Percentiles rank a stretch among this genome's conserved stretches.
phyloP scores from a whole-genome alignment of 2,113 vertebrate species.

The Gasterosteus aculeatus region DNA sequence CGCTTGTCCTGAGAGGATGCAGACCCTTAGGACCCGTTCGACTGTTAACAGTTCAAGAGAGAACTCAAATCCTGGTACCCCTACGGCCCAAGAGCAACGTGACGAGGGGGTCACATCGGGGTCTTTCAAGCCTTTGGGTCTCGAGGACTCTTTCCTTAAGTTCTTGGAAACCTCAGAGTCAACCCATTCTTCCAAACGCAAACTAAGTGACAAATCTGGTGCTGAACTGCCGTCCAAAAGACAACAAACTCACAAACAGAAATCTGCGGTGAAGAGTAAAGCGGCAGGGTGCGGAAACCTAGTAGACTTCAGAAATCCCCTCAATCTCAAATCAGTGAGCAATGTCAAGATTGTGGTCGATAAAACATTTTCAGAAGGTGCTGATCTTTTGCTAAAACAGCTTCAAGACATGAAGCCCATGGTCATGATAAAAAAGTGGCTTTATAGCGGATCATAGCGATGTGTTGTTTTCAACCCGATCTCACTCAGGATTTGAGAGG shows the following conservation, averaged over 20 bases:
- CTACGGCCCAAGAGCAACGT: constrained; percentile 79
- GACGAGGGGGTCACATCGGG: constrained; percentile 86
- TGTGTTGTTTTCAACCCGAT: constrained; percentile 76
- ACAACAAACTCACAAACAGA: constrained; percentile 71
- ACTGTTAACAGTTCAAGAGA: constrained; percentile 76
- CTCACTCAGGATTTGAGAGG: constrained; percentile 88
- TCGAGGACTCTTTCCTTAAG: constrained; percentile 93
- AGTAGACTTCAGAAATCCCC: constrained; percentile 91
- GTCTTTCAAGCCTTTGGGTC: constrained; percentile 92
- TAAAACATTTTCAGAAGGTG: constrained; percentile 88
- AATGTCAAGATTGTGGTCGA: constrained; percentile 97
- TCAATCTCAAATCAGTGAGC: constrained; percentile 86
- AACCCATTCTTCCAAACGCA: constrained; percentile 89
- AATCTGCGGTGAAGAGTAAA: constrained; percentile 63
- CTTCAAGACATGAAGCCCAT: constrained; percentile 97
- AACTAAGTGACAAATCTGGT: constrained; percentile 74
- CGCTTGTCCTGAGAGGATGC: constrained; percentile 74
- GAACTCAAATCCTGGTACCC: constrained; percentile 84
- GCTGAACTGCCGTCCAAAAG: constrained; percentile 74
- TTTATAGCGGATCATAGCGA: constrained; percentile 78
- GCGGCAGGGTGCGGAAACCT: constrained; percentile 81
- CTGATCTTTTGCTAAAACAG: constrained; percentile 91
- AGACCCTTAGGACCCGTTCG: constrained; percentile 72
- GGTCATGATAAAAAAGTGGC: constrained; percentile 88
- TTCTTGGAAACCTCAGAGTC: constrained; percentile 90